Evolutionary conservation across 2,797 vertebrate species (phyloP).

Genomic region (Thunnus albacares): DNA sequence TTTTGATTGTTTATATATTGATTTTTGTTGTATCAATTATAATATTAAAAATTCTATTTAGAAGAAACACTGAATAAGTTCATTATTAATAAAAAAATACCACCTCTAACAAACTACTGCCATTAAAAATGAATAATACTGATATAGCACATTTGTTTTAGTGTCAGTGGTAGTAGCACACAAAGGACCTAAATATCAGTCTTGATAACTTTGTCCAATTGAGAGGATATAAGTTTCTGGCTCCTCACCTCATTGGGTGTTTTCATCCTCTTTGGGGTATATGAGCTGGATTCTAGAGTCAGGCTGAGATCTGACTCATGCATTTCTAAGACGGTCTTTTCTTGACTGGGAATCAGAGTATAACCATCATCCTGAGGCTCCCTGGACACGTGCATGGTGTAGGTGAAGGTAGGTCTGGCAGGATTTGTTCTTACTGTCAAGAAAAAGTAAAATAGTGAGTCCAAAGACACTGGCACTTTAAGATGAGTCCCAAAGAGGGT

Average conservation of each 20-base stretch:
- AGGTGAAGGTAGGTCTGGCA: constrained; percentile 78
- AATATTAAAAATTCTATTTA: neutral
- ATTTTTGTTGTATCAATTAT: neutral
- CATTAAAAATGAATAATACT: no score
- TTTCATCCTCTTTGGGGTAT: constrained; percentile 41
- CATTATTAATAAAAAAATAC: neutral
- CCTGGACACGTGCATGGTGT: constrained; percentile 64
- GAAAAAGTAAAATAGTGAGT: constrained; percentile 1
- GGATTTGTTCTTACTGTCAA: constrained; percentile 78
- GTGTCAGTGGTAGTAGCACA: no score
- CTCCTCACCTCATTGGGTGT: constrained; percentile 76
- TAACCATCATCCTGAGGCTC: constrained; percentile 64
- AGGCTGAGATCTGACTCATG: constrained; percentile 73
- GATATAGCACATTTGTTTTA: no score
- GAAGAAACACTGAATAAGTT: neutral
- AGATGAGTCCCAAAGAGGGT: neutral
- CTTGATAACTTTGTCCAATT: neutral
- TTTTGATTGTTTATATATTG: neutral
- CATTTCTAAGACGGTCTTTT: constrained; percentile 24
- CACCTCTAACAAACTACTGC: no score
- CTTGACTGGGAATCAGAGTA: constrained; percentile 31
- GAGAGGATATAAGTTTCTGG: neutral
- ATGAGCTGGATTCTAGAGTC: constrained; percentile 66
- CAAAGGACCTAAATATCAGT: neutral
- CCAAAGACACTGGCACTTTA: neutral